A percentile compares a stretch with the other conserved stretches of the same genome.
These are phyloP conservation scores for Crioceris asparagi DNA, from an alignment of 2,888 invertebrate genomes.

Conservation along the genomic window DNA sequence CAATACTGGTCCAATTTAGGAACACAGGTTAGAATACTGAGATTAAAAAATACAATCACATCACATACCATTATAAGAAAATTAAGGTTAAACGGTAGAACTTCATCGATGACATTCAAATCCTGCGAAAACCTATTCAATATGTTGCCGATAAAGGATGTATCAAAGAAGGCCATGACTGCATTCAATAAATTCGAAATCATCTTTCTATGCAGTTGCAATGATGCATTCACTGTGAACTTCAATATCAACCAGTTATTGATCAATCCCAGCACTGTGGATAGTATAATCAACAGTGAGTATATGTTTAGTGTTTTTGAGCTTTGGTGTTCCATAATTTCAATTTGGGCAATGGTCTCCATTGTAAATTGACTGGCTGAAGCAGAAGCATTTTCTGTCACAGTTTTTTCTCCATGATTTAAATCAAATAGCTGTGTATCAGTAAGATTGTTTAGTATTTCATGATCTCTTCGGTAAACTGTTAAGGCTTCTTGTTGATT, in stretches of 20 bases:
- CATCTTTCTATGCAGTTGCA: constrained; percentile 27
- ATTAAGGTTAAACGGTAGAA: constrained; percentile 18
- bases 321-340: too few relatives aligned
- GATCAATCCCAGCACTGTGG: constrained; percentile 21
- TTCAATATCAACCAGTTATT: constrained; percentile 22
- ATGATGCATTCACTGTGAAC: constrained; percentile 22
- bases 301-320: constrained; percentile 22
- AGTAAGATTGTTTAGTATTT: not conserved
- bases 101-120: constrained; percentile 26
- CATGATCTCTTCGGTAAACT: constrained; percentile 2
- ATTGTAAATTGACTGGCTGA: too few relatives aligned
- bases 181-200: constrained; percentile 21
- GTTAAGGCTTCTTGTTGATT: constrained; percentile 7
- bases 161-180: constrained; percentile 28
- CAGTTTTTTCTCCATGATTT: too few relatives aligned
- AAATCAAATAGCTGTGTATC: too few relatives aligned
- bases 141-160: constrained; percentile 28
- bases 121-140: constrained; percentile 30
- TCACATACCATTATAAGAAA: constrained; percentile 16
- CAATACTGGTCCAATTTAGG: too few relatives aligned
- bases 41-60: constrained; percentile 5
- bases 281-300: constrained; percentile 21
- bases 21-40: too few relatives aligned
- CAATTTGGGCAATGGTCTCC: too few relatives aligned
- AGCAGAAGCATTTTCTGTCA: too few relatives aligned